Conservation (phyloP, 2,113 vertebrate species). For the Notiomystis cincta region DNA sequence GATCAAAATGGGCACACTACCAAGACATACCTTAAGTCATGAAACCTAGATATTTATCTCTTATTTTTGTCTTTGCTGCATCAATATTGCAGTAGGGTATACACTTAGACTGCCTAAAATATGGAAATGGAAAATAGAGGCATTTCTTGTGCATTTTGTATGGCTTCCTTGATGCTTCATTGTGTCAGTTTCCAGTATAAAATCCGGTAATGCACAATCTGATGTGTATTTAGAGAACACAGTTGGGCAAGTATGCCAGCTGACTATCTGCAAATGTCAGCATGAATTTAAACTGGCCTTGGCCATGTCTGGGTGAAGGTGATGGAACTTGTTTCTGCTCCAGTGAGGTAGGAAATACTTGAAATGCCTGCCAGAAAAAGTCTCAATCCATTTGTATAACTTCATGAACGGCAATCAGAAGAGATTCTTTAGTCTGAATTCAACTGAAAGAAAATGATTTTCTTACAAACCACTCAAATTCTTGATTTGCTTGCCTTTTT, state of each 20-base stretch:
- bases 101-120: neutral
- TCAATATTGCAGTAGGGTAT: neutral
- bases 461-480: neutral
- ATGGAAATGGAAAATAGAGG: neutral
- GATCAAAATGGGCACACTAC: neutral
- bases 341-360: neutral
- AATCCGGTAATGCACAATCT: neutral
- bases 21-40: neutral
- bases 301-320: neutral
- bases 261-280: neutral
- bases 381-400: neutral
- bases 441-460: neutral
- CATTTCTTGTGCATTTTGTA: neutral
- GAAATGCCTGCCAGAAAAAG: neutral
- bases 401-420: neutral
- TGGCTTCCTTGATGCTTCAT: neutral
- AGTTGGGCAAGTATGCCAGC: neutral
- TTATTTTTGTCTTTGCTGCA: neutral
- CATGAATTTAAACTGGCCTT: neutral
- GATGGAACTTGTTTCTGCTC: neutral
- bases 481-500: neutral
- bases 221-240: neutral
- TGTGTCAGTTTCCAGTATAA: neutral
- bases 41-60: neutral
- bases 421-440: neutral